Evolutionary conservation across 1,140 invertebrate genomes (phyloP).

Genomic region (Zaprionus lachaisei): DNA sequence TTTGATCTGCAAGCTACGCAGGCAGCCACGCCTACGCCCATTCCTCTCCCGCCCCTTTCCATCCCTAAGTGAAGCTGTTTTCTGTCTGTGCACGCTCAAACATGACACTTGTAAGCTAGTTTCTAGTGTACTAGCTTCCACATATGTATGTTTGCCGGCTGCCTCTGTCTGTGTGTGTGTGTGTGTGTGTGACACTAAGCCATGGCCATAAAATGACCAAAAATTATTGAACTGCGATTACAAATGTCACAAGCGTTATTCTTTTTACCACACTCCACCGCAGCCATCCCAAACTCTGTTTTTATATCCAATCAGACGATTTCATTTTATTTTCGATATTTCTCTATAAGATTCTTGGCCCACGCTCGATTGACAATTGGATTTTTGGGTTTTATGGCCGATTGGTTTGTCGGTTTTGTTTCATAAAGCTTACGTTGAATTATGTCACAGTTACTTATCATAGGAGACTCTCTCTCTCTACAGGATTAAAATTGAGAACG

Average conservation of each 20-base stretch:
- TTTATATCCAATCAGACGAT: constrained; percentile 53
- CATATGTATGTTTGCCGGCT: not conserved
- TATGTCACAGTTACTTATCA: not conserved
- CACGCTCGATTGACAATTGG: constrained; percentile 50
- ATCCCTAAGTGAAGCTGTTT: constrained; percentile 19
- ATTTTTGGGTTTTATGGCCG: constrained; percentile 15
- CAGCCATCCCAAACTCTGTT: not conserved
- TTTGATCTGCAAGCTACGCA: constrained; percentile 76
- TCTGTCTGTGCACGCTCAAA: constrained; percentile 42
- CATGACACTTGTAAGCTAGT: constrained; percentile 78
- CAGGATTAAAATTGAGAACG: not conserved
- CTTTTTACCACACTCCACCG: constrained; percentile 20
- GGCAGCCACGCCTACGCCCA: constrained; percentile 48
- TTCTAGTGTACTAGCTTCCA: constrained; percentile 41
- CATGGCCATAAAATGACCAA: constrained; percentile 73
- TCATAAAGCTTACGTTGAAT: constrained; percentile 6
- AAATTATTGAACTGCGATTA: constrained; percentile 81
- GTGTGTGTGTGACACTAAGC: constrained; percentile 54
- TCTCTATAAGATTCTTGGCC: constrained; percentile 41
- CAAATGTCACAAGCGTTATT: constrained; percentile 69
- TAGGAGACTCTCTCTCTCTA: not conserved
- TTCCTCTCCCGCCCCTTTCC: not conserved
- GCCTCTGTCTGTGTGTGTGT: constrained; percentile 24
- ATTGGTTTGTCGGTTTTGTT: constrained; percentile 11
- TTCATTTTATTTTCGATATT: constrained; percentile 49